phyloP scores from a whole-genome alignment of 30 jellyfish, hydroid and myxozoan species.

The Nemopilema nomurai region DNA sequence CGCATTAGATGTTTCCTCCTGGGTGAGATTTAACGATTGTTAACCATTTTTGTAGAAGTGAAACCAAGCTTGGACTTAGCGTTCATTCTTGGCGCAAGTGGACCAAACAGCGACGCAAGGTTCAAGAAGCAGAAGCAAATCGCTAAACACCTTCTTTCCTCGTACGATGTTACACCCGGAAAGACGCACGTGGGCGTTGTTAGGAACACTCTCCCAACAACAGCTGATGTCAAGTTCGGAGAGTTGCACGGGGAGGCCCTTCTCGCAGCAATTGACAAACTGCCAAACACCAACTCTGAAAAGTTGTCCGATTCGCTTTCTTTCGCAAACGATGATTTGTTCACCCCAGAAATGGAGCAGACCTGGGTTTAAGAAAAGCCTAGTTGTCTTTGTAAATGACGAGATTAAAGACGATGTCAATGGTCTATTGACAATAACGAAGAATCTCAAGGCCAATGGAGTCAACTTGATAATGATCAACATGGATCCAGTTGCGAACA shows the following conservation, averaged over 20 bases:
- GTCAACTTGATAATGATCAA: conserved; percentile 59
- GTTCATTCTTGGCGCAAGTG: conserved; percentile 61
- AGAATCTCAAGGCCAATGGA: conserved; percentile 39
- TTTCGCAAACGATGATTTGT: conserved; percentile 24
- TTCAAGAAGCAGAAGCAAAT: conserved; percentile 42
- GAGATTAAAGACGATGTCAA: not conserved
- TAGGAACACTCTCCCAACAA: conserved; percentile 40
- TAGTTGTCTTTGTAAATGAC: conserved; percentile 52
- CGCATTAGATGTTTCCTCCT: too few species aligned
- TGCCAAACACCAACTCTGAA: conserved; percentile 1
- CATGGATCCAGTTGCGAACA: conserved; percentile 35
- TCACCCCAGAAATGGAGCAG: conserved; percentile 71
- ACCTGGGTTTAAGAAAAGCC: conserved; percentile 58
- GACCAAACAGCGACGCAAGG: conserved; percentile 30
- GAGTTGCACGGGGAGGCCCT: not conserved
- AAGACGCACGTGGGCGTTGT: conserved; percentile 73
- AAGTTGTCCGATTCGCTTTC: conserved; percentile 12
- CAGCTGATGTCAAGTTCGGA: conserved; percentile 32
- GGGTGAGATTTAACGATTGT: too few species aligned
- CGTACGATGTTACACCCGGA: conserved; percentile 70
- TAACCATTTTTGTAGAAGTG: conserved; percentile 1
- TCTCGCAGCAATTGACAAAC: not conserved
- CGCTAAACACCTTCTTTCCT: conserved; percentile 47
- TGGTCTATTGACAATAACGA: conserved; percentile 27
- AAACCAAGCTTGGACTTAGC: conserved; percentile 62